Conservation (phyloP, 2,113 vertebrate species). For the Laterallus jamaicensis region DNA sequence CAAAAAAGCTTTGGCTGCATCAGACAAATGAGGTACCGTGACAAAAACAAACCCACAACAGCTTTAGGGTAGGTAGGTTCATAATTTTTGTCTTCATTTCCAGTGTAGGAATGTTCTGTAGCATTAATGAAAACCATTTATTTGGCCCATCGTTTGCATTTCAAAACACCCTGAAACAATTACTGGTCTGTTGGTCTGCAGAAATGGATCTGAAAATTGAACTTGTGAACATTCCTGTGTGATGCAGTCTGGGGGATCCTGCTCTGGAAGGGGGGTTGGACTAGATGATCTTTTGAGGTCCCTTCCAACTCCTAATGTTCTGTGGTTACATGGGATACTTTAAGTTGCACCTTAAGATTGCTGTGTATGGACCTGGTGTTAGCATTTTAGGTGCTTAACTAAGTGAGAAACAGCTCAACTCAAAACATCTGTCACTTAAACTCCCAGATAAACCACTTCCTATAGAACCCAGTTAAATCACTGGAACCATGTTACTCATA, state of each 20-base stretch:
- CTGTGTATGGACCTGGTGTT: neutral
- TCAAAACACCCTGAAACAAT: neutral
- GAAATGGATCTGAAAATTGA: neutral
- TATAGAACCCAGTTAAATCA: neutral
- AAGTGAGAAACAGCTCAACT: slow-evolving; percentile 41
- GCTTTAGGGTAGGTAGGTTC: neutral
- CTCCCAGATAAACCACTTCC: neutral
- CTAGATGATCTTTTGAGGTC: too few relatives aligned
- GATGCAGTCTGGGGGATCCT: too few relatives aligned
- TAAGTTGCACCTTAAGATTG: neutral
- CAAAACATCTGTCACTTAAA: neutral
- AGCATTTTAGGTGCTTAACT: slow-evolving; percentile 30
- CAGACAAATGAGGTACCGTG: neutral
- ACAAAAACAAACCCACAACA: neutral
- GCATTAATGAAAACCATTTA: neutral
- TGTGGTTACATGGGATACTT: neutral
- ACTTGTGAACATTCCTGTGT: neutral
- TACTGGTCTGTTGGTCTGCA: neutral
- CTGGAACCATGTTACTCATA: neutral
- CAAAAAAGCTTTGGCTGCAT: neutral
- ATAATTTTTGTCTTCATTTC: neutral
- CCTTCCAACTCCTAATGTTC: too few relatives aligned
- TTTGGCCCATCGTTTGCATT: neutral
- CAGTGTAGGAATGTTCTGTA: neutral
- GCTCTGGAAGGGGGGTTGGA: too few relatives aligned